Evolutionary conservation across 1,140 invertebrate genomes (phyloP).

Genomic region (Aphelenchoides fujianensis): DNA sequence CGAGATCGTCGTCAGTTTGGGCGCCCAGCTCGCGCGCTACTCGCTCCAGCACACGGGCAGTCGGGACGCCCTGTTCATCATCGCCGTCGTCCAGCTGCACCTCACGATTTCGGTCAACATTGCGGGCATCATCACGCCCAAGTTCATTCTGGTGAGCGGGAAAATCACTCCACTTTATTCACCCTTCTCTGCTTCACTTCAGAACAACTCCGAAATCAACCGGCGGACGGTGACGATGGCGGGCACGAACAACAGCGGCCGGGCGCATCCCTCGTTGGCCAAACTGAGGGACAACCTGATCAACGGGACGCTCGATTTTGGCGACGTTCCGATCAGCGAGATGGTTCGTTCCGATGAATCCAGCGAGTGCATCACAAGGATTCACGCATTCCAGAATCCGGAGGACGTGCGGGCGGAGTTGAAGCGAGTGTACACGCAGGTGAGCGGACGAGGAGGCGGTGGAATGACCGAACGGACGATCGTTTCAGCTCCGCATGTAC

Average conservation of each 20-base stretch:
- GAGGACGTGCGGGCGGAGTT: slow-evolving; percentile 73
- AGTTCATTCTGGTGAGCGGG: slow-evolving; percentile 38
- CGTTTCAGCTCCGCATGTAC: slow-evolving; percentile 66
- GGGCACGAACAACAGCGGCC: slow-evolving; percentile 63
- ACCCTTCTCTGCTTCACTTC: slow-evolving; percentile 10
- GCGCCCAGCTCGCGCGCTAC: slow-evolving; percentile 70
- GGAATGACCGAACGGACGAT: not conserved
- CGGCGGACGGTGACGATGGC: slow-evolving; percentile 62
- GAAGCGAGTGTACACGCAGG: slow-evolving; percentile 80
- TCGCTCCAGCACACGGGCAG: slow-evolving; percentile 25
- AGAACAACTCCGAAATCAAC: slow-evolving; percentile 53
- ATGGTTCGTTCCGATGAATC: slow-evolving; percentile 86
- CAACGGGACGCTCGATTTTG: slow-evolving; percentile 77
- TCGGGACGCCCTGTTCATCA: slow-evolving; percentile 44
- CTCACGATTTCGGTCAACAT: slow-evolving; percentile 61
- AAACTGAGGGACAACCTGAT: slow-evolving; percentile 71
- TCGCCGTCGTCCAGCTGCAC: slow-evolving; percentile 59
- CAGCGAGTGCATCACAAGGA: slow-evolving; percentile 65
- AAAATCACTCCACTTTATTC: not conserved
- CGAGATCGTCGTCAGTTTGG: slow-evolving; percentile 73
- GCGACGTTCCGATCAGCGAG: slow-evolving; percentile 78
- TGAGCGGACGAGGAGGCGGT: slow-evolving; percentile 67
- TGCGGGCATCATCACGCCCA: slow-evolving; percentile 45
- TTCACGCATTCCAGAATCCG: not conserved
- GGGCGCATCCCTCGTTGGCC: slow-evolving; percentile 60